phyloP scores from a whole-genome alignment of 2,888 invertebrate species.

The Horisme vitalbata region DNA sequence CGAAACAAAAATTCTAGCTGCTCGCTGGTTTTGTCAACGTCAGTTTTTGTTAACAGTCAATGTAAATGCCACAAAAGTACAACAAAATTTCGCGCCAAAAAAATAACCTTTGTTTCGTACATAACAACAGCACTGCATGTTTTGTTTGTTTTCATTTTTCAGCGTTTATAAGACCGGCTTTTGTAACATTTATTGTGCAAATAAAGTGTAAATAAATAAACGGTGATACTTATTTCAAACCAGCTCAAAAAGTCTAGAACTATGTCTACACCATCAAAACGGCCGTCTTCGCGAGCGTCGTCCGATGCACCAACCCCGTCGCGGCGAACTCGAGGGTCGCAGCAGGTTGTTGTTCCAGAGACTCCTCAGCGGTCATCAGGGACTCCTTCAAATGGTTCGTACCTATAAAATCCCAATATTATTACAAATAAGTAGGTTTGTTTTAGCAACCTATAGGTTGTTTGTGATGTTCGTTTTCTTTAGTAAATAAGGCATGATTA shows the following conservation, averaged over 20 bases:
- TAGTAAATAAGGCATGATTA: too few relatives aligned
- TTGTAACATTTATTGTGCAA: too few relatives aligned
- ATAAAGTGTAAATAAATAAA: too few relatives aligned
- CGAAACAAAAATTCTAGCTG: too few relatives aligned
- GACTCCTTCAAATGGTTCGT: constrained; percentile 65
- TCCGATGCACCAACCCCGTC: constrained; percentile 76
- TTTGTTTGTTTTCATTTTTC: constrained; percentile 9
- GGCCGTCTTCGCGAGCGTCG: constrained; percentile 70
- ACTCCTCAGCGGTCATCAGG: constrained; percentile 74
- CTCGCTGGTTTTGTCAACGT: background rate
- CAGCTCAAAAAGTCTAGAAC: too few relatives aligned
- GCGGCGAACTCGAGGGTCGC: constrained; percentile 67
- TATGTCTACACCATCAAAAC: constrained; percentile 74
- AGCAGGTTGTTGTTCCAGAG: constrained; percentile 75
- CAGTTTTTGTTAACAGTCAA: constrained; percentile 7
- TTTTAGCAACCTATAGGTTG: too few relatives aligned
- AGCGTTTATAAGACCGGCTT: too few relatives aligned
- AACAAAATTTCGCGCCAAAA: constrained; percentile 30
- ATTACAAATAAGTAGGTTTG: too few relatives aligned
- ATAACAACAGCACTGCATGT: background rate
- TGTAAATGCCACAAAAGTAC: too few relatives aligned
- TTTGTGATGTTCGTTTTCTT: too few relatives aligned
- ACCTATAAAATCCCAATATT: too few relatives aligned
- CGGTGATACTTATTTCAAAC: too few relatives aligned
- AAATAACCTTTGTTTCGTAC: background rate